Conservation (phyloP, 2,113 vertebrate genomes). For the Hemicordylus capensis region DNA sequence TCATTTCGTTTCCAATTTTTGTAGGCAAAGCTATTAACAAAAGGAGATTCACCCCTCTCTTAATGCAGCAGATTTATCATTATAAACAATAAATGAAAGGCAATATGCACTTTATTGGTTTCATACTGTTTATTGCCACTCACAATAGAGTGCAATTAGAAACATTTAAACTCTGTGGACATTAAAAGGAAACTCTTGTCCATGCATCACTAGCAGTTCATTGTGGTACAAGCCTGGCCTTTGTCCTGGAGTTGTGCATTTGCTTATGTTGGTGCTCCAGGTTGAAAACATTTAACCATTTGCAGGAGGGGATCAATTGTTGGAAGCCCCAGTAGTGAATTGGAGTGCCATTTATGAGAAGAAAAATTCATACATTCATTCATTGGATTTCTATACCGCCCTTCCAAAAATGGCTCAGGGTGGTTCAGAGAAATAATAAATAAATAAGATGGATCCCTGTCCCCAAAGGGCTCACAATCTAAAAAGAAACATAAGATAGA, state of each 20-base stretch:
- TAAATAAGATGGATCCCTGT: too few relatives aligned
- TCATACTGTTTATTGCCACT: not conserved
- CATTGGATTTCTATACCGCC: too few relatives aligned
- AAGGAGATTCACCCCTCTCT: not conserved
- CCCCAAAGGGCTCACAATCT: too few relatives aligned
- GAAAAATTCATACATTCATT: too few relatives aligned
- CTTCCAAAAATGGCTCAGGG: too few relatives aligned
- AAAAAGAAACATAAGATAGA: too few relatives aligned
- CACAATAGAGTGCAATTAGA: constrained; percentile 4
- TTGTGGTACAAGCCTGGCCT: not conserved
- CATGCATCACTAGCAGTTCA: not conserved
- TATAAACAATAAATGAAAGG: constrained; percentile 12
- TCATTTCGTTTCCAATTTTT: not conserved
- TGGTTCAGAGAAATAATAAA: too few relatives aligned
- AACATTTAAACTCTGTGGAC: not conserved
- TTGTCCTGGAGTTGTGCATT: not conserved
- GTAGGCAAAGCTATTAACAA: not conserved
- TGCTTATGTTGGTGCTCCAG: not conserved
- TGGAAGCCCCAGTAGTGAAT: not conserved
- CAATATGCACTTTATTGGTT: not conserved
- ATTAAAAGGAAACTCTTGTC: not conserved
- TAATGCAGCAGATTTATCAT: constrained; percentile 8
- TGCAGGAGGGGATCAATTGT: not conserved
- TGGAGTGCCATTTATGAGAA: not conserved
- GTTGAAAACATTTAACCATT: not conserved